Evolutionary conservation across 2,797 vertebrate species (phyloP), one percentile per base, ranked within the genome.

Genomic region (Sciurus carolinensis): DNA sequence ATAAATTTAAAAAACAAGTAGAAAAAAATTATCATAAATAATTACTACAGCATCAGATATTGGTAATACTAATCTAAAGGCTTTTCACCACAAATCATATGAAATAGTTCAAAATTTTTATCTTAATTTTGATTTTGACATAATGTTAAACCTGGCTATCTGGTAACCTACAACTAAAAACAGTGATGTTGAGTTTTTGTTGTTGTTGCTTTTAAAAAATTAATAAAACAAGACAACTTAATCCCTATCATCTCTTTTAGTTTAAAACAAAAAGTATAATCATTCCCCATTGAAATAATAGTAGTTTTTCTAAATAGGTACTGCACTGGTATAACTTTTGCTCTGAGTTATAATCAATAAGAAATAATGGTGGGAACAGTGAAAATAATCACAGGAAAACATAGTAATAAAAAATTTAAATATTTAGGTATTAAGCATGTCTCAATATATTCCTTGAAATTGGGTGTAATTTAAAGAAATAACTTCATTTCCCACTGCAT

Each of bases 241-340:
- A 75, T 80, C 44, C 5, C 39, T 80, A 80, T 26, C 33, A 92
- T 18, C 9, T 15, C 50, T 83, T 83, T 87, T 54, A 87, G 57
- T 69, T 91, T 66, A 66, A 8, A 22, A 47, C 44, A 64, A 42
- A 64, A 30, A 33, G 33, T 73, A 24, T 24, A 57, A 59, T 33
- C 57, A 67, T 50, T 52, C 4, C 8, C 33, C 67, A 59, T 2
- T 87, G 90, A 86, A 92, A 92, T 1, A 90, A 20, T 8, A 75
- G 36, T 59, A 15, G 18, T 81, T 95, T 96, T 95, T 86, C 85
- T 90, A 95, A 87, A 69, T 67, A 69, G 18, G 54, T 47, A 47
- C 30, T 72, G 2, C 66, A 87, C 17, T 67, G 36, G 84, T 75
- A 18, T 90, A 92, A 67, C 62, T 47, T 69, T 66, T 36, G 7